Evolutionary conservation across 2,797 vertebrate species (phyloP), one percentile per base, ranked within the genome.

Genomic region (Bradypus variegatus): DNA sequence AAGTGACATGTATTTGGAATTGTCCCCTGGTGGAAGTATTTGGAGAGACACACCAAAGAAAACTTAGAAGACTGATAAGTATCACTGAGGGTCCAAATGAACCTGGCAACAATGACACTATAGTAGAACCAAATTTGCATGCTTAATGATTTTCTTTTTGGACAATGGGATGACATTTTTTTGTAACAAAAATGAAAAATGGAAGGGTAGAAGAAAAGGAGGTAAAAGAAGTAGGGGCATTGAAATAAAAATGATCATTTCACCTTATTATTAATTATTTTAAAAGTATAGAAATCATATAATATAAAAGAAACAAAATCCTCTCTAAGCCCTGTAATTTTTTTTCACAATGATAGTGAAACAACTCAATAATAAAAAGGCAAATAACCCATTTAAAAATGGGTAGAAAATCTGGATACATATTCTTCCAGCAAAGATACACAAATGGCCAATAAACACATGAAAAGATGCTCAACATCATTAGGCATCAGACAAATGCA

Each of bases 191-290:
- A 72, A 88, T 25, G 25, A 38, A 21, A 6, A 48, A 75, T n/a
- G 15, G 8, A 9, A 9, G 2, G 3, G 19, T 1, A 8, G 25
- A 21, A 79, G 41, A 25, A 89, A 79, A 14, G 38, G 31, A 45
- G 77, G 72, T 50, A 75, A 75, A 48, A 65, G 16, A 45, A 27
- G 88, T 14, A 2, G 27, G 29, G 55, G 27, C 36, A 65, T 1
- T 65, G 27, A 92, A 93, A 83, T 62, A 89, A 83, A 73, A 60
- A 84, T 36, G 0, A 92, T 41, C 48, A 81, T 81, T 91, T 45
- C n/a, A 55, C 10, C 58, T 82, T 15, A 48, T 76, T 64, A 79
- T 29, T n/a, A 53, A 73, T 87, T 62, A 60, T 65, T 62, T 85
- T 2, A 41, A 87, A 88, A 41, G 15, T 50, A 48, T 19, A 64